phyloP scores from a whole-genome alignment of 2,888 invertebrate species.

The Tetranychus piercei region DNA sequence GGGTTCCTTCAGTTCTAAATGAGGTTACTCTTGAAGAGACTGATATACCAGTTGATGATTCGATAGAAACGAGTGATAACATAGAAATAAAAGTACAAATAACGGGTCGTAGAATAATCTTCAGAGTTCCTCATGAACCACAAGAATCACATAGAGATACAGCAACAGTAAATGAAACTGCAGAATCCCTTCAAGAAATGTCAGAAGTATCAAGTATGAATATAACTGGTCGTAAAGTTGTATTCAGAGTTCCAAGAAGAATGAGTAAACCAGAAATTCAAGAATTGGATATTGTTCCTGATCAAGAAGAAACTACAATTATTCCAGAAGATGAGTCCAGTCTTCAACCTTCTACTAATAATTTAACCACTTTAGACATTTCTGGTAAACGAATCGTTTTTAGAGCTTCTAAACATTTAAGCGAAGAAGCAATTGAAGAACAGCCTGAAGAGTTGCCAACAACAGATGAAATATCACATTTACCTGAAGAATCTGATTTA shows the following conservation, averaged over 20 bases:
- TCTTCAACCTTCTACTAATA: neutral
- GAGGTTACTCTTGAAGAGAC: no score
- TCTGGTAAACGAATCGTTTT: neutral
- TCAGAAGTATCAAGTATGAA: neutral
- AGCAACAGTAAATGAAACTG: no score
- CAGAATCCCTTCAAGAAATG: no score
- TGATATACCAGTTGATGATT: no score
- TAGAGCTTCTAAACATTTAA: no score
- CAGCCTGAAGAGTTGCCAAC: neutral
- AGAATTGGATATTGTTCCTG: neutral
- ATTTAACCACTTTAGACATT: neutral
- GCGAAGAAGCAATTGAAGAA: no score
- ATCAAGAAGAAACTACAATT: neutral
- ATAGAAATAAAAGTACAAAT: no score
- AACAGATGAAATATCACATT: neutral
- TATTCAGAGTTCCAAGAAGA: neutral
- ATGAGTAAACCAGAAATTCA: neutral
- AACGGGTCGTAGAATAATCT: no score
- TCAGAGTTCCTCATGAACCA: no score
- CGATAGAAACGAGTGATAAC: no score
- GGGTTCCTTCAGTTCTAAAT: no score
- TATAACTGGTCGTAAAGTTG: neutral
- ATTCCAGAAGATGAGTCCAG: neutral
- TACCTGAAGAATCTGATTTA: neutral
- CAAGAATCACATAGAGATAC: no score